Base-by-base conservation (phyloP, 2,797 vertebrate species). In the Percopsis omiscomaycus region DNA sequence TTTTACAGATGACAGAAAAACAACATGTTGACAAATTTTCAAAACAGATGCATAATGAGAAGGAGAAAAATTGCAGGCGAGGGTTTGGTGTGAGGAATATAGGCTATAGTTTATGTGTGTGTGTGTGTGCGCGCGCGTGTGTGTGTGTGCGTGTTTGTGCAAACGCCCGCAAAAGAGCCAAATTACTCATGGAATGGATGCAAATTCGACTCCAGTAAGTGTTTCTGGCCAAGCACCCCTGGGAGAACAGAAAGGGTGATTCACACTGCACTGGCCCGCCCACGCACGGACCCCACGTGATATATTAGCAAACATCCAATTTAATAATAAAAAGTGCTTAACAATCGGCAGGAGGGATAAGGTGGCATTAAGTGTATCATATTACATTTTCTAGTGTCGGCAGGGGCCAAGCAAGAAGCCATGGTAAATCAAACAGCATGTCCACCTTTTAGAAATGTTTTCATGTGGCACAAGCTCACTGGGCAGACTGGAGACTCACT, bases 271-370 rank as follows among this genome's bases (percentile, higher is more conserved):
- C 28, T 45, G 55, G 61, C 59, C 63, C 59, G 86, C 84, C 80
- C 82, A 78, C 80, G 72, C 68, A 71, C 65, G 44, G 82, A 51
- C 71, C 71, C 82, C 77, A 71, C 68, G 78, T 82, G 82, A 90
- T 89, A 90, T 92, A 91, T 89, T 83, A 89, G 82, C 86, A 91
- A 90, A 91, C 86, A 91, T 90, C 89, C 84, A 87, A 91, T 90
- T 91, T 87, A 89, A 91, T 90, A 88, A 89, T 82, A 5, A 37
- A 78, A 77, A 85, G 85, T 84, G 81, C 84, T 91, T 87, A 89
- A 89, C 86, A 89, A 89, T 91, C 83, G 81, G 80, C 86, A 86
- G 75, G 74, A 77, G 67, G 71, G 76, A 72, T 89, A 79, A 89
- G 84, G 82, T 71, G 72, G 74, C 64, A 79, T 81, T 64, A 82